These are phyloP conservation scores for Lophura swinhoii DNA, from an alignment of 2,797 vertebrate species.

Conservation along the genomic window DNA sequence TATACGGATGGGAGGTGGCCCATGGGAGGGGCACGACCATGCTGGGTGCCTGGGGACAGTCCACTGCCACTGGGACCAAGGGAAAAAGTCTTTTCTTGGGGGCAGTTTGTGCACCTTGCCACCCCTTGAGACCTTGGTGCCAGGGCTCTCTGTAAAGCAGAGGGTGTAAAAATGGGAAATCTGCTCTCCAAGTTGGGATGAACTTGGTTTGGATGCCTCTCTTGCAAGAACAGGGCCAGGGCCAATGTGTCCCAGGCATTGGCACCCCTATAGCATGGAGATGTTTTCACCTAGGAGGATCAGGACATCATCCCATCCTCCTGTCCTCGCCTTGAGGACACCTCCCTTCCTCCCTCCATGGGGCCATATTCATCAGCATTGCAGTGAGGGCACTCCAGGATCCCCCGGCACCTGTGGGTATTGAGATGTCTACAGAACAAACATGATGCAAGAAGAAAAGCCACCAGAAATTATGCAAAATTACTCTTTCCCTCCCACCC, in stretches of 20 bases:
- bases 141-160: not conserved
- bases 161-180: not conserved
- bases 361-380: accelerated
- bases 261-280: not conserved
- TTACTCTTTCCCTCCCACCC: not conserved
- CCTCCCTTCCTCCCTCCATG: not conserved
- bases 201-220: not conserved
- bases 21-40: accelerated
- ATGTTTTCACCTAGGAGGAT: not conserved
- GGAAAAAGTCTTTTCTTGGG: not conserved
- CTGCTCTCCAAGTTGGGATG: not conserved
- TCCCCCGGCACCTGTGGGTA: accelerated
- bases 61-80: accelerated
- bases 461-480: not conserved
- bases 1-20: not conserved
- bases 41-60: not conserved
- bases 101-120: not conserved
- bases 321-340: accelerated
- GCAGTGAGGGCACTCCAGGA: accelerated
- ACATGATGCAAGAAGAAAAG: not conserved
- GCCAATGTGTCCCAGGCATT: not conserved
- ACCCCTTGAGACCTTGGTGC: not conserved
- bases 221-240: not conserved
- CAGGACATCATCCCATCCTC: not conserved
- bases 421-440: not conserved